A percentile compares a stretch with the other conserved stretches of the same genome.
These are phyloP conservation scores for Colostygia pectinataria DNA, from an alignment of 2,888 invertebrate genomes.

Conservation along the genomic window DNA sequence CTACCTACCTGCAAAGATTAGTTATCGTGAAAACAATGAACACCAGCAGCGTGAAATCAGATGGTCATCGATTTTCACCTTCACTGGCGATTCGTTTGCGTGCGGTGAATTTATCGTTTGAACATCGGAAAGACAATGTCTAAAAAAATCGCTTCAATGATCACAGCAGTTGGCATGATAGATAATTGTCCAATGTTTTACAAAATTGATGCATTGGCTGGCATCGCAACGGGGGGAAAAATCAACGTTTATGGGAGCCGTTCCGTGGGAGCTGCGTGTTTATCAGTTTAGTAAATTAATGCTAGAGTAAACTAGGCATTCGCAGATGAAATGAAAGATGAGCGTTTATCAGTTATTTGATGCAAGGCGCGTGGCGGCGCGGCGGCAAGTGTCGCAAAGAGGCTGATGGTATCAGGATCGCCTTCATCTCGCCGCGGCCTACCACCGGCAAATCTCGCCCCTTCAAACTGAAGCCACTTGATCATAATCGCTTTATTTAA, in stretches of 20 bases:
- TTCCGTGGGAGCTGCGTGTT: constrained; percentile 30
- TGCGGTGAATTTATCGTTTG: constrained; percentile 58
- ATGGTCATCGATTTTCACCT: constrained; percentile 69
- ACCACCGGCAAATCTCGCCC: constrained; percentile 51
- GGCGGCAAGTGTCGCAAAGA: constrained; percentile 67
- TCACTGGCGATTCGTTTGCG: constrained; percentile 62
- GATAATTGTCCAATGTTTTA: constrained; percentile 32
- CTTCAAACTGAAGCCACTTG: constrained; percentile 55
- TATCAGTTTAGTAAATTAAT: constrained; percentile 26
- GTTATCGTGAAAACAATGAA: constrained; percentile 35
- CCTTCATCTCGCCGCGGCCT: constrained; percentile 72
- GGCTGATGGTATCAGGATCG: constrained; percentile 59
- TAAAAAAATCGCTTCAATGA: constrained; percentile 49
- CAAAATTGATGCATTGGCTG: constrained; percentile 13
- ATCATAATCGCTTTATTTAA: constrained; percentile 64
- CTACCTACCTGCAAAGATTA: not conserved
- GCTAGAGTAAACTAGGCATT: constrained; percentile 37
- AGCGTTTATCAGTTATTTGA: constrained; percentile 69
- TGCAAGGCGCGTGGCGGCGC: constrained; percentile 67
- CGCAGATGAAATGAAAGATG: constrained; percentile 72
- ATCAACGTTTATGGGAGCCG: constrained; percentile 29
- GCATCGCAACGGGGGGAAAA: constrained; percentile 27
- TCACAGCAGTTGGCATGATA: constrained; percentile 44
- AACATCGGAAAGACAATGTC: constrained; percentile 48
- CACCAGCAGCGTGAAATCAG: constrained; percentile 61